These are phyloP conservation scores for Cricetomys ansorgei DNA, from an alignment of 2,113 vertebrate species.

Conservation along the genomic window DNA sequence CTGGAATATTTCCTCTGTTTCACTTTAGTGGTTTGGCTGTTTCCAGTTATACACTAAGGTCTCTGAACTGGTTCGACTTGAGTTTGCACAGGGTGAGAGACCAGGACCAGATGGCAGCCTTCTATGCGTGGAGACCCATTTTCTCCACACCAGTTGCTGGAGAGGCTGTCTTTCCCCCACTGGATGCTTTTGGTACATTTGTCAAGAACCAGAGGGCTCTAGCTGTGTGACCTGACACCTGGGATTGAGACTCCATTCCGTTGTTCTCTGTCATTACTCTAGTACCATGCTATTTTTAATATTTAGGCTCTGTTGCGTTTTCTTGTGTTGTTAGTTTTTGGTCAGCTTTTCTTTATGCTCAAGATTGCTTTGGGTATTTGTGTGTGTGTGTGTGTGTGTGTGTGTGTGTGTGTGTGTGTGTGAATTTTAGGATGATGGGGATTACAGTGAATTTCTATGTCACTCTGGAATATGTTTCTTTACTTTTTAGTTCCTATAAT, in stretches of 20 bases:
- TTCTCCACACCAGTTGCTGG: background rate
- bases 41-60: background rate
- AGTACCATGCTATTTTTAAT: too few species aligned
- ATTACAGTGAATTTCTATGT: background rate
- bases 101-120: background rate
- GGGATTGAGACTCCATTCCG: too few species aligned
- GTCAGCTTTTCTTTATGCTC: background rate
- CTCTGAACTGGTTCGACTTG: too few species aligned
- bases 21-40: background rate
- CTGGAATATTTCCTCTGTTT: background rate
- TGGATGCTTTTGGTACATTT: background rate
- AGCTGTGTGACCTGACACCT: background rate
- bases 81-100: background rate
- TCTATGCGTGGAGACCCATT: background rate
- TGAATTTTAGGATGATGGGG: background rate
- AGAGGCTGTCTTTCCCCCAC: background rate
- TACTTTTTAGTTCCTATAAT: background rate
- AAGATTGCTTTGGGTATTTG: background rate
- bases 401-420: too few species aligned
- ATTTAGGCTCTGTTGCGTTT: too few species aligned
- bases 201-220: background rate
- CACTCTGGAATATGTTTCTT: background rate
- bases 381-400: too few species aligned
- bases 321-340: background rate
- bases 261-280: background rate